Evolutionary conservation across 2,797 vertebrate genomes (phyloP).

Genomic region (Steatocranus sp.): DNA sequence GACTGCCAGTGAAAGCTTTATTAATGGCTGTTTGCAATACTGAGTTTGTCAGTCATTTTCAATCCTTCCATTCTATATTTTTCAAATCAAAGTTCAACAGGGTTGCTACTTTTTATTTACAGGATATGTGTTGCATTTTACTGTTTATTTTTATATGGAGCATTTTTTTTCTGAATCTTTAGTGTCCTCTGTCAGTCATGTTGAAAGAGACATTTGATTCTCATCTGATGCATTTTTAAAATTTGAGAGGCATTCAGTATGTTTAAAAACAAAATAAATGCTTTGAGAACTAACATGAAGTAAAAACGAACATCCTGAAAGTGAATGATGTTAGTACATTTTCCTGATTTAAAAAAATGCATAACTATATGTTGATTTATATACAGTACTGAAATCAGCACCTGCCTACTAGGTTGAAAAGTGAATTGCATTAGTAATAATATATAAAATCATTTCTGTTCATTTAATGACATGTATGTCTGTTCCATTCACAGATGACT

Average conservation of each 20-base stretch:
- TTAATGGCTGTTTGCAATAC: background rate
- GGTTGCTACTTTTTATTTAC: background rate
- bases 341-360: background rate
- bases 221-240: background rate
- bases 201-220: background rate
- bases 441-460: background rate
- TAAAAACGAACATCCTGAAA: background rate
- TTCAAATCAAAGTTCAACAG: background rate
- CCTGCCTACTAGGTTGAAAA: background rate
- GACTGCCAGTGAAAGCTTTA: constrained; percentile 72
- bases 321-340: background rate
- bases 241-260: background rate
- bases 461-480: background rate
- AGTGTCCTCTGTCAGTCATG: accelerated
- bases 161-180: background rate
- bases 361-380: background rate
- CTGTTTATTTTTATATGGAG: background rate
- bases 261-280: background rate
- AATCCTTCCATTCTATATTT: background rate
- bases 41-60: background rate
- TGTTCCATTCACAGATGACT: background rate
- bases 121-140: accelerated
- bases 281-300: background rate
- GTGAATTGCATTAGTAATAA: background rate
- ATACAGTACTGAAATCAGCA: background rate